Evolutionary conservation across 2,888 invertebrate genomes (phyloP), one percentile per base, ranked within the genome.

Genomic region (Gisinianus flammeolus): DNA sequence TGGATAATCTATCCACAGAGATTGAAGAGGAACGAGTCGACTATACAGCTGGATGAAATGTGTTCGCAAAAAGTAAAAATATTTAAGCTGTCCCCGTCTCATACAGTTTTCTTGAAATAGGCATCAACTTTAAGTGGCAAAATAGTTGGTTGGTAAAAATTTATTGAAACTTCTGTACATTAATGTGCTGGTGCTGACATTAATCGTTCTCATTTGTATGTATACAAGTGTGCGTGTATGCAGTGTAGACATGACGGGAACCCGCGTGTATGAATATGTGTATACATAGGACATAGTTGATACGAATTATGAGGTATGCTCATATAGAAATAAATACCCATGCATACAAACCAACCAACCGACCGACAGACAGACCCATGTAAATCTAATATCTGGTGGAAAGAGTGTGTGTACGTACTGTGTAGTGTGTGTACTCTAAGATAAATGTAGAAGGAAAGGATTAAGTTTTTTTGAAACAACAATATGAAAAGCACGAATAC

Each of bases 111-210:
- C 28, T 71, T 71, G 52, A 71, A 54, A 56, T 56, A 26, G 68
- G 30, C 54, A 71, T 71, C 56, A 56, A 73, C 24, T 73, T 35
- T 62, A 73, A 73, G 73, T 64, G 62, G 64, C 5, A 64, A 64
- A 73, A 62, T 64, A 64, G 62, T 62, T 73, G 26, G 73, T 62
- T 73, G 26, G 73, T 26, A 62, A 52, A 70, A 73, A 73, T 62
- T 73, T 73, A 62, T 24, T 62, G 19, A 73, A 62, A 31, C 64
- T 64, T 64, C 35, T 73, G 31, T 73, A 28, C 26, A 33, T 64
- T 70, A 54, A 70, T 54, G 54, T 70, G 24, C 26, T 70, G 24
- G 64, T 62, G 24, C 35, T 62, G 62, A 73, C 62, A 64, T 73
- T 64, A 73, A 73, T 62, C 22, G 33, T 56, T 35, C 73, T 73